Base-by-base conservation (phyloP, 2,888 invertebrate species). In the Agrochola circellaris region DNA sequence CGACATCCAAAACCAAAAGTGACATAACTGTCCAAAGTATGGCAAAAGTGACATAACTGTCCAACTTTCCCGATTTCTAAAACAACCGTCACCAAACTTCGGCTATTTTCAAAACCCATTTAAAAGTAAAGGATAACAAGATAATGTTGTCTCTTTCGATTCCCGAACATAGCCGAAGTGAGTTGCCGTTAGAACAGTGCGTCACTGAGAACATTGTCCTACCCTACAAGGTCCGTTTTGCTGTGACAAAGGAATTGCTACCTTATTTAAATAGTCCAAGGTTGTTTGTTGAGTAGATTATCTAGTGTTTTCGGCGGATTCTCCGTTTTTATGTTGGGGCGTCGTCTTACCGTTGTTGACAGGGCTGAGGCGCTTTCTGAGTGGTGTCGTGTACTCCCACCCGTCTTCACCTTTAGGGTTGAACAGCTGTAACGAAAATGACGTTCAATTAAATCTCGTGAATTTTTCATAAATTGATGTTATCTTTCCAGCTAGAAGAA, bases 381-480 rank as follows among this genome's bases (percentile, higher is more conserved):
- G 95, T 7, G 97, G 97, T 38, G 92, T 90, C 83, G 93, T 95
- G 93, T 97, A 97, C 79, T 97, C 95, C 97, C 97, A 97, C 0
- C 96, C 97, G 54, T 97, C 97, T 66, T 98, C 98, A 75, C 94
- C 93, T 90, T 98, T 98, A 15, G 97, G 97, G 89, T 97, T 97
- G 95, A 98, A 98, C 73, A 97, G 91, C 98, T 98, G 96, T 5
- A 93, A 94, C 51, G 34, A 69, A 74, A 60, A 66, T 2, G 0
- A 60, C 0, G 73, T 30, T 26, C 4, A 42, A 34, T 30, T 45
- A 42, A n/a, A 65, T 20, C 42, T n/a, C 8, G 1, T 38, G n/a
- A n/a, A 1, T 56, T 9, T 13, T 62, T 34, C 3, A 51, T 20
- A 51, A 7, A 62, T 34, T 7, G 23, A 23, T 34, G 3, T 11